phyloP scores from a whole-genome alignment of 2,888 invertebrate species.

The Yponomeuta malinellus region DNA sequence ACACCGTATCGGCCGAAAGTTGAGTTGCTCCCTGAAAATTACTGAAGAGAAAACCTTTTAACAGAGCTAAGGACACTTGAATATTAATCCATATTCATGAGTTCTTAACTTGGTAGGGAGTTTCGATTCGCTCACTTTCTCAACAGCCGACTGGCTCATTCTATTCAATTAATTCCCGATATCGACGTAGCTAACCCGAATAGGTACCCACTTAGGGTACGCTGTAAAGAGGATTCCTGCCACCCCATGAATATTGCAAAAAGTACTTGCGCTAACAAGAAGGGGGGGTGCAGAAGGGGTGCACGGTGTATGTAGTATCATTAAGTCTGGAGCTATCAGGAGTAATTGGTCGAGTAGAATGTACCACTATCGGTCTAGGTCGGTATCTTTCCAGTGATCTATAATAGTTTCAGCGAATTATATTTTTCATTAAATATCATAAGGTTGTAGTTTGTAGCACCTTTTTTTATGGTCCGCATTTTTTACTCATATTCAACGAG shows the following conservation, averaged over 20 bases:
- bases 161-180: slow-evolving; percentile 69
- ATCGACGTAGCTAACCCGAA: slow-evolving; percentile 28
- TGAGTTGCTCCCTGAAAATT: neutral
- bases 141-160: slow-evolving; percentile 41
- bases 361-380: neutral
- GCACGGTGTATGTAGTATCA: neutral
- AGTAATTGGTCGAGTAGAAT: neutral
- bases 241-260: slow-evolving; percentile 40
- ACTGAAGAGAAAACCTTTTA: slow-evolving; percentile 35
- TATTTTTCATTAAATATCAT: too few relatives aligned
- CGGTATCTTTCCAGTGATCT: neutral
- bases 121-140: slow-evolving; percentile 29
- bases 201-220: slow-evolving; percentile 12
- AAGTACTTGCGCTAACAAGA: slow-evolving; percentile 34
- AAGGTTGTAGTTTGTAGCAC: too few relatives aligned
- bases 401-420: neutral
- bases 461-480: too few relatives aligned
- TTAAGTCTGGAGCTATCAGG: neutral
- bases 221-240: slow-evolving; percentile 15
- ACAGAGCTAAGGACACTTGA: slow-evolving; percentile 51
- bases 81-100: slow-evolving; percentile 63
- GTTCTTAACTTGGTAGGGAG: slow-evolving; percentile 13
- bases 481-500: too few relatives aligned
- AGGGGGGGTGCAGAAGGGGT: neutral
- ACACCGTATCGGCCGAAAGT: neutral